These are phyloP conservation scores for Turritopsis rubra DNA, from an alignment of 30 jellyfish, hydroid and myxozoan genomes.

Conservation along the genomic window DNA sequence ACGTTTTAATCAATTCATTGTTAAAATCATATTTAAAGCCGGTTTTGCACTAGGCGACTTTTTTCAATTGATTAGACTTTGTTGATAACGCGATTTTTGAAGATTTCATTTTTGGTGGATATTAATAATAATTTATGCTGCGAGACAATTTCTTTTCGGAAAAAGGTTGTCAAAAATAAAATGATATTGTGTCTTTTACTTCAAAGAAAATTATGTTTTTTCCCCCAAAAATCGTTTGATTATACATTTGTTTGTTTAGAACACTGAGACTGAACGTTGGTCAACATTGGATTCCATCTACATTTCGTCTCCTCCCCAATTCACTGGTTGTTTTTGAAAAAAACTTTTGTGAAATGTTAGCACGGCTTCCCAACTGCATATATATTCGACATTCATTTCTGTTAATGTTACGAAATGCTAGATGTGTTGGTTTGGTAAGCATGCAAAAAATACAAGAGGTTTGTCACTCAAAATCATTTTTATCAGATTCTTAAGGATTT, in stretches of 20 bases:
- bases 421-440: conserved; percentile 26
- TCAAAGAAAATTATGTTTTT: too few species aligned
- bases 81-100: too few species aligned
- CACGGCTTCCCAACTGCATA: conserved; percentile 3
- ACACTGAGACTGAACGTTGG: conserved; percentile 14
- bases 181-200: too few species aligned
- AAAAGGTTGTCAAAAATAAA: too few species aligned
- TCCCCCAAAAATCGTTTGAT: too few species aligned
- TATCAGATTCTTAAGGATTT: not conserved
- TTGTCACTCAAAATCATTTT: not conserved
- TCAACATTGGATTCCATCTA: conserved; percentile 13
- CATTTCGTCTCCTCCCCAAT: conserved; percentile 13
- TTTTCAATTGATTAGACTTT: too few species aligned
- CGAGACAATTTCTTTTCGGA: too few species aligned
- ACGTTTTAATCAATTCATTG: too few species aligned
- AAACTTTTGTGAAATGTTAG: not conserved
- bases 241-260: too few species aligned
- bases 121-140: too few species aligned
- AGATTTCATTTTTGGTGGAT: too few species aligned
- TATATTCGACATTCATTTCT: conserved; percentile 35
- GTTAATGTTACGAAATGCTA: conserved; percentile 34
- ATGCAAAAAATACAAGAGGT: conserved; percentile 19
- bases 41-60: too few species aligned
- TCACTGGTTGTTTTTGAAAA: not conserved
- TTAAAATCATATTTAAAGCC: not conserved